Evolutionary conservation across 64 coral and sea anemone genomes (phyloP), one percentile per base, ranked within the genome.

Genomic region (Pachyseris speciosa): DNA sequence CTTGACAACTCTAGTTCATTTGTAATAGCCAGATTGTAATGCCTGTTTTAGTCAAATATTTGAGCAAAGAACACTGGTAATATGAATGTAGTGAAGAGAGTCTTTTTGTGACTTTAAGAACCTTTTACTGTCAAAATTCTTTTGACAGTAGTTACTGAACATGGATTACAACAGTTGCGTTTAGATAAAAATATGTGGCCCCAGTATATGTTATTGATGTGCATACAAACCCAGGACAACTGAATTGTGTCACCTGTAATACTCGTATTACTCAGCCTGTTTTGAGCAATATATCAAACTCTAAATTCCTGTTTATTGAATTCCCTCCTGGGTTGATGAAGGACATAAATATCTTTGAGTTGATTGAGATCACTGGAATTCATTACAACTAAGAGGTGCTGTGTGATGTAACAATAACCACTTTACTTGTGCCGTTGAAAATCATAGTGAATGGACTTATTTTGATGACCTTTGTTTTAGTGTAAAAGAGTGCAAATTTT

Each of bases 281-380:
- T 31, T 89, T 89, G 13, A 77, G 33, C 1, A 76, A 42, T 66
- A 72, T 88, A 37, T 43, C 33, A 41, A 74, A 88, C 17, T 43
- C 57, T 3, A 12, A 22, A 2, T 89, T 89, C 37, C 52, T 88
- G 22, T 89, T 89, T 34, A 65, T 89, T 75, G 85, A 74, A 75
- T 88, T 88, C 22, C 15, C 69, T 72, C 69, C 37, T 72, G 69
- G 0, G 1, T 72, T 72, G 15, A 44, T 72, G 38, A 72, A 72
- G 17, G 65, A 68, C 30, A 67, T 41, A 72, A 72, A 72, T 42
- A 17, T 44, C 34, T 72, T 45, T 45, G 43, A 45, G 43, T 45
- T 45, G 43, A 45, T 45, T 45, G 43, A 45, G 43, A 45, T 45
- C 43, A 45, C 43, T 45, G 43, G 4, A 45, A 11, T 11, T 45